phyloP scores from a whole-genome alignment of 2,797 vertebrate species.

The Kryptolebias ocellatus region DNA sequence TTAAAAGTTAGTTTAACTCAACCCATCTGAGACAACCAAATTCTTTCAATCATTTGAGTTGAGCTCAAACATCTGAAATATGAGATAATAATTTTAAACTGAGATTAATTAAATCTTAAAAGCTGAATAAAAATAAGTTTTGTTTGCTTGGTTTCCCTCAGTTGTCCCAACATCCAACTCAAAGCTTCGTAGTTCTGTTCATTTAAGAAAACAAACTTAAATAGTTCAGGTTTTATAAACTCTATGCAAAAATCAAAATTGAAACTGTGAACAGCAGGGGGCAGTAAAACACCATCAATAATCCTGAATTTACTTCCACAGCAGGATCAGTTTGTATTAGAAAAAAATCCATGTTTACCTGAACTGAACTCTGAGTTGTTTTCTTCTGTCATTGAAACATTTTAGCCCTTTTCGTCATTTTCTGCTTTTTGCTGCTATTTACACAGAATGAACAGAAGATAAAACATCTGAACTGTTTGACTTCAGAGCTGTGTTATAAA shows the following conservation, averaged over 20 bases:
- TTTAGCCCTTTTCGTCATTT: neutral
- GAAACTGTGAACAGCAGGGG: slow-evolving; percentile 54
- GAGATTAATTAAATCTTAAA: too few species aligned
- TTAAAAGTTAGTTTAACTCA: too few species aligned
- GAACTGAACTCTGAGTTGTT: neutral
- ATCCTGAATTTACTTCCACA: neutral
- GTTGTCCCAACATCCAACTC: too few species aligned
- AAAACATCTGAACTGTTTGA: neutral
- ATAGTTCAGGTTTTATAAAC: too few species aligned
- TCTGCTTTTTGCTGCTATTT: neutral
- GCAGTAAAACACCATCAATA: slow-evolving; percentile 36
- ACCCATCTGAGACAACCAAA: too few species aligned
- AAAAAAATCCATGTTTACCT: neutral
- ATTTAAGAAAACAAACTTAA: too few species aligned
- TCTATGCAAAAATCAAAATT: neutral
- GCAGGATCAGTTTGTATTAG: neutral
- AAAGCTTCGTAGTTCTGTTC: too few species aligned
- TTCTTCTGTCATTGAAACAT: neutral
- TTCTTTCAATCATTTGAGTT: too few species aligned
- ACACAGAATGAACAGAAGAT: neutral
- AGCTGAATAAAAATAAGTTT: too few species aligned
- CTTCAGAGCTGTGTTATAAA: neutral
- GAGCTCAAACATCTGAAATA: too few species aligned
- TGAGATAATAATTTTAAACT: too few species aligned
- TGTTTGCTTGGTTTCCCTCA: too few species aligned